Evolutionary conservation across 2,797 vertebrate genomes (phyloP), one percentile per base, ranked within the genome.

Genomic region (Urocyon cinereoargenteus): DNA sequence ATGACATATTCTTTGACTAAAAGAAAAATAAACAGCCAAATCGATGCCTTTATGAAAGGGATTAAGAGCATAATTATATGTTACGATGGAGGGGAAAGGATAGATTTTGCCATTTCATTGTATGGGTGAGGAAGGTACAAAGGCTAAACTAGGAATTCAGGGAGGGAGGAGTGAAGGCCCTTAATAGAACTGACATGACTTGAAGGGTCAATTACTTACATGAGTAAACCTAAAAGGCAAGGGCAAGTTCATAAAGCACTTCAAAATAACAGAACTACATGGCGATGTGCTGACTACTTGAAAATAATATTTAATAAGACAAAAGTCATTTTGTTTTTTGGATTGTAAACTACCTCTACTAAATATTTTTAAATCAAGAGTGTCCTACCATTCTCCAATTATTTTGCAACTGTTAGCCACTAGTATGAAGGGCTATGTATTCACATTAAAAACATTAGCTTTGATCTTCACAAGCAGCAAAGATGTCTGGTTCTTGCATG

Each of bases 11-110:
- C 91, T 94, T 93, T 90, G 72, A 92, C 84, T 84, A 88, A 95
- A 89, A 97, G 87, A 90, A 93, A 97, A 97, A 97, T 92, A 96
- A 97, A 97, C 79, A 92, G 68, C 90, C 93, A 85, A 96, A 57
- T 86, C 94, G 90, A 84, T 92, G 94, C 90, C 92, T 97, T 94
- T 84, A 55, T 91, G 90, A 96, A 91, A 96, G 79, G 95, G 92
- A 97, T 97, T 97, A 97, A 95, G 96, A 85, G 78, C 40, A 28
- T 94, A 97, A 97, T 98, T 94, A 93, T 83, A 96, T 4, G 64
- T 72, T 90, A 95, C 64, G 82, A 88, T 84, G 26, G 53, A 11
- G 36, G 87, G 70, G 53, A 91, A 90, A 93, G 81, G 94, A 93
- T 59, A n/a, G 72, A 89, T 53, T 95, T 91, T 78, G 31, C 95